Evolutionary conservation across 1,140 invertebrate species (phyloP).

Genomic region (Cephus cinctus): DNA sequence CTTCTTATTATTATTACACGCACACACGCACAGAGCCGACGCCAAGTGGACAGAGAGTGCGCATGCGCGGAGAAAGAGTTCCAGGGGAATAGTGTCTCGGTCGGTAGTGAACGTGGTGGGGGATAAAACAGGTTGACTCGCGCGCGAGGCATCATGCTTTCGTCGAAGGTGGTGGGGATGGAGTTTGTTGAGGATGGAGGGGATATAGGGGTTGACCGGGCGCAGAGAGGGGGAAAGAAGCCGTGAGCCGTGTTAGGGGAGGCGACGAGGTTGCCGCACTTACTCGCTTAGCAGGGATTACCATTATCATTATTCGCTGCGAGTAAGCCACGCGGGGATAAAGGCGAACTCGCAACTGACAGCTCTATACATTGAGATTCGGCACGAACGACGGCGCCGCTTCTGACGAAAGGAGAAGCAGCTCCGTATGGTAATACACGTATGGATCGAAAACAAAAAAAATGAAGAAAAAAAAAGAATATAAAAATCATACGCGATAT

Average conservation of each 20-base stretch:
- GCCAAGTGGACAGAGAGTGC: not conserved
- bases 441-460: not conserved
- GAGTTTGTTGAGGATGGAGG: not conserved
- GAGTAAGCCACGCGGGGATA: not conserved
- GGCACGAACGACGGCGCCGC: not conserved
- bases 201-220: constrained; percentile 5
- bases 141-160: constrained; percentile 42
- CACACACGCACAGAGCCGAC: constrained; percentile 7
- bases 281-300: constrained; percentile 42
- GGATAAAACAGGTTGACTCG: constrained; percentile 49
- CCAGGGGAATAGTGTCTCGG: constrained; percentile 15
- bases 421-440: not conserved
- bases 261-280: constrained; percentile 41
- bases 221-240: constrained; percentile 8
- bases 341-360: constrained; percentile 26
- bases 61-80: not conserved
- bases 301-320: constrained; percentile 47
- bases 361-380: constrained; percentile 18
- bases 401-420: not conserved
- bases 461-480: not conserved
- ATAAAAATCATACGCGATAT: no score
- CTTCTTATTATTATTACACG: constrained; percentile 51
- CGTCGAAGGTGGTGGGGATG: constrained; percentile 15
- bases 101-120: constrained; percentile 22
- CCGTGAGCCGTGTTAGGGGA: constrained; percentile 5